Base-by-base conservation (phyloP, 2,113 vertebrate genomes). In the Eulacestoma nigropectus region DNA sequence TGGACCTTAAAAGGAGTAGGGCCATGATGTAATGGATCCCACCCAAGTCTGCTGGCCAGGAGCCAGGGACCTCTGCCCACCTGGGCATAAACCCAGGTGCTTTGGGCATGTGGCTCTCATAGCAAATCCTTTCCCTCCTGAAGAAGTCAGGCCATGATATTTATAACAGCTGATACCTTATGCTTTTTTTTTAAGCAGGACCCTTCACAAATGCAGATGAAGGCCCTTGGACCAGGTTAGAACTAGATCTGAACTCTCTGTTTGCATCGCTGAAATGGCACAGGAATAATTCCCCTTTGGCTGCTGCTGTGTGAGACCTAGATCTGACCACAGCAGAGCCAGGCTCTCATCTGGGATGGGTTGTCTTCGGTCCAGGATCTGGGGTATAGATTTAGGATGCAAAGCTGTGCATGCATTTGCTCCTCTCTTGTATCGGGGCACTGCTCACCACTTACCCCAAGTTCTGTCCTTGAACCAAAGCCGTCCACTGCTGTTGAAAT, bases 381-480 rank as follows among this genome's bases (percentile, higher is more conserved):
- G 52, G 42, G 2, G 0, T 76, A 3, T 10, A 29, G 35, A 42
- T 84, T 21, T 23, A 33, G 52, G 49, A 18, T 47, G 22, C 25
- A 76, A 49, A 86, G 10, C 46, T 60, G 16, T 32, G 56, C 6
- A 4, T 65, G 32, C 25, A 0, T 50, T 80, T 77, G 35, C 47
- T 67, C 14, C 46, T 1, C 1, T 3, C 6, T 35, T 2, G 3
- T 37, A 4, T 52, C 2, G 0, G 42, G 29, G 32, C 32, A 26
- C 6, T 2, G 59, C 17, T 92, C 6, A 1, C 44, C 42, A 0
- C 25, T 69, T 27, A 2, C 1, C 4, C 10, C 1, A 0, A 6
- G 6, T 35, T 11, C n/a, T 56, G 29, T 49, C 17, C 64, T 60
- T 8, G 0, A 2, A 64, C 52, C 39, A 79, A 13, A 85, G 35